A percentile compares a stretch with the other conserved stretches of the same genome.
Conservation (phyloP, 2,888 invertebrate species). For the Epirrhoe tristata region DNA sequence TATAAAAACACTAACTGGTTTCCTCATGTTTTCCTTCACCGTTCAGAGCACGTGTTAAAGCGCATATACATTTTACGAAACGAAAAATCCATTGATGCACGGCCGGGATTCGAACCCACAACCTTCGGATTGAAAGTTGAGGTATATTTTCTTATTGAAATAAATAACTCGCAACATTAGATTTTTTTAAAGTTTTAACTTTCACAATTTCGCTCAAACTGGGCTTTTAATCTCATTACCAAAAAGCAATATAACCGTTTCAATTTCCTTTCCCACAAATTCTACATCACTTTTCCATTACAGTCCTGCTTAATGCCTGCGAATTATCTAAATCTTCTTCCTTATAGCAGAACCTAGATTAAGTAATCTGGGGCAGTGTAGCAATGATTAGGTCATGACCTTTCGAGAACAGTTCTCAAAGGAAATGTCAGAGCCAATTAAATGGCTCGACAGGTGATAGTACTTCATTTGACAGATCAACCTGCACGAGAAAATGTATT, state of each 20-base stretch:
- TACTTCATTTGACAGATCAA: not conserved
- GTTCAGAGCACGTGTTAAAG: too few relatives aligned
- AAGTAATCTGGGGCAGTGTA: slow-evolving; percentile 21
- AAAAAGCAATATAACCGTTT: not conserved
- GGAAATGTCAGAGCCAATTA: slow-evolving; percentile 14
- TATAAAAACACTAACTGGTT: too few relatives aligned
- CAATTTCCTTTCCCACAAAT: not conserved
- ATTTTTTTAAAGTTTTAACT: too few relatives aligned
- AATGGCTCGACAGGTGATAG: not conserved
- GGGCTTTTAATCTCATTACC: too few relatives aligned
- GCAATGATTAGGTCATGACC: slow-evolving; percentile 29
- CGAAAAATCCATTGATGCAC: too few relatives aligned
- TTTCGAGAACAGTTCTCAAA: slow-evolving; percentile 12
- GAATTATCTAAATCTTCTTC: not conserved
- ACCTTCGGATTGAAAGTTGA: too few relatives aligned
- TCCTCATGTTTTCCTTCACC: too few relatives aligned
- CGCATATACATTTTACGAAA: too few relatives aligned
- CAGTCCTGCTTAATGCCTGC: not conserved
- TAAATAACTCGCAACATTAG: too few relatives aligned
- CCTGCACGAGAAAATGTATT: not conserved
- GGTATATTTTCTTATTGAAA: too few relatives aligned
- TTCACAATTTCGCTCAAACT: too few relatives aligned
- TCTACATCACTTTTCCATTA: not conserved
- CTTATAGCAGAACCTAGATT: slow-evolving; percentile 18
- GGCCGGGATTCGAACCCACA: too few relatives aligned